Evolutionary conservation across 2,888 invertebrate species (phyloP), one percentile per base, ranked within the genome.

Genomic region (Agriopis aurantiaria): DNA sequence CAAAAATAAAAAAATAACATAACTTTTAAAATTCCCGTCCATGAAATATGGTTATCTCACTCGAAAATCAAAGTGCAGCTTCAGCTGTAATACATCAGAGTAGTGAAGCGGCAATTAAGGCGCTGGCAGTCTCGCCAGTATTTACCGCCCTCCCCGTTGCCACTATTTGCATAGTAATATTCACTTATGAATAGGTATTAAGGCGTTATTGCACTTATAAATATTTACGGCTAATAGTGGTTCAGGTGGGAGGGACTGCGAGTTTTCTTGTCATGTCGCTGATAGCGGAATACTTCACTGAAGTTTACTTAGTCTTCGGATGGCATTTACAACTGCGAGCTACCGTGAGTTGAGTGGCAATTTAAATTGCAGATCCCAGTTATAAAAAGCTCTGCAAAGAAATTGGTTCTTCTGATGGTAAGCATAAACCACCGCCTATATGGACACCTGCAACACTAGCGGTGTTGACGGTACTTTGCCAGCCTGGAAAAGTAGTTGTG

Each of bases 171-270:
- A 93, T 93, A 92, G 91, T 92, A 91, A 94, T 94, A 92, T 93
- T 94, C 93, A 93, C 93, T 93, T 93, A 93, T 93, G 93, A 94
- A 93, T 93, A 93, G 89, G 88, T 91, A 92, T 92, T 91, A 91
- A 87, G 88, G 88, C 86, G 85, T 91, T 93, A 91, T 91, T 89
- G 87, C 91, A 84, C 87, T 91, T 93, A 93, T 93, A 93, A 93
- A 93, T 93, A 93, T 93, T 92, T 89, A 93, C 88, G 75, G 85
- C 82, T 88, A 85, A 87, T 86, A 75, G 76, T 33, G 56, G 82
- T 87, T 85, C 70, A 78, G 74, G 84, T 90, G 86, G 91, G 91
- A 80, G 91, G 87, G 76, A 84, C 77, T 48, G 71, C 69, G 68
- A 88, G 88, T 90, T 87, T 88, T 88, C 88, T 84, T 88, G 90